A percentile compares a stretch with the other conserved stretches of the same genome.
These are phyloP conservation scores for Entomobrya proxima DNA, from an alignment of 2,888 invertebrate genomes.

Conservation along the genomic window DNA sequence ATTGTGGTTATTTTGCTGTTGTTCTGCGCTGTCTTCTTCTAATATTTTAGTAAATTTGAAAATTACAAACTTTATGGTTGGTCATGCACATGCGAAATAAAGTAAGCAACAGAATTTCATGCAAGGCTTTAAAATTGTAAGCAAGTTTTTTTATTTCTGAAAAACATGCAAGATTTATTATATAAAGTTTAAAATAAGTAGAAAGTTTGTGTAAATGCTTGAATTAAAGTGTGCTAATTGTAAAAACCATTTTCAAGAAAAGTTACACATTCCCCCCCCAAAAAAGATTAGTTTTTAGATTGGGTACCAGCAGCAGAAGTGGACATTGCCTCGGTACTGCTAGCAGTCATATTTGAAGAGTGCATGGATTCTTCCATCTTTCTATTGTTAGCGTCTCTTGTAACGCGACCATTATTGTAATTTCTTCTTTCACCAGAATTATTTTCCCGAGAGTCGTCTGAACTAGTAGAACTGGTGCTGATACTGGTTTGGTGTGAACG, in stretches of 20 bases:
- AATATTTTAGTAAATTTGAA: neutral
- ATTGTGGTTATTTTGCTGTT: neutral
- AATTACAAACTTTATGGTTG: no score
- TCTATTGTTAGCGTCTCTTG: neutral
- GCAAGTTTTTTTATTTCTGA: neutral
- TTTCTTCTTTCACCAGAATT: no score
- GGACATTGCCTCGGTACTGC: neutral
- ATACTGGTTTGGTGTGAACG: no score
- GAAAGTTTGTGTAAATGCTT: constrained; percentile 13
- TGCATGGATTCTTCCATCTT: neutral
- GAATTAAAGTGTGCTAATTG: no score
- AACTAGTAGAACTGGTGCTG: no score
- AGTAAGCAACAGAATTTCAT: no score
- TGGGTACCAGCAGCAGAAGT: neutral
- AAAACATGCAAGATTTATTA: neutral
- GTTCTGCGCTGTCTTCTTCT: neutral
- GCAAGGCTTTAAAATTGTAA: neutral
- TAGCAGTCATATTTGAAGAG: neutral
- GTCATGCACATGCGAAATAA: no score
- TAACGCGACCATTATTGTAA: neutral
- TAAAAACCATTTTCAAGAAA: no score
- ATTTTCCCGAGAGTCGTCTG: no score
- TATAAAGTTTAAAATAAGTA: neutral
- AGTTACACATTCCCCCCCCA: no score
- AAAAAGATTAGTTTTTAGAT: neutral